Evolutionary conservation across 2,797 vertebrate species (phyloP).

Genomic region (Sebastes itinus): DNA sequence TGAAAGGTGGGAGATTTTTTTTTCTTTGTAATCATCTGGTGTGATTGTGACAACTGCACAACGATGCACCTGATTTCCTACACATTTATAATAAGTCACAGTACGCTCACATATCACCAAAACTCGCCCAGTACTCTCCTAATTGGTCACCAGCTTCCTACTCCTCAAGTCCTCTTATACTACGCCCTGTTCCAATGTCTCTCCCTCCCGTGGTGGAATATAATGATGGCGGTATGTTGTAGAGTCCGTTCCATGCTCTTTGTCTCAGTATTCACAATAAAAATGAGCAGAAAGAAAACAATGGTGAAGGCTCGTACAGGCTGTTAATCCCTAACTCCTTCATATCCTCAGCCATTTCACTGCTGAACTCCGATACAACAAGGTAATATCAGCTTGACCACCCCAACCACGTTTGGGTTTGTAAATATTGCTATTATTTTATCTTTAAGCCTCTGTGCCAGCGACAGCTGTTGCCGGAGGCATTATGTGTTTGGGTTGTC

Average conservation of each 20-base stretch:
- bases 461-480: no score
- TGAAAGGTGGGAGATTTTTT: neutral
- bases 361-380: neutral
- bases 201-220: neutral
- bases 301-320: neutral
- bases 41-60: neutral
- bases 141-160: neutral
- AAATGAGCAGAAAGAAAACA: neutral
- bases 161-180: neutral
- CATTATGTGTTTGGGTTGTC: no score
- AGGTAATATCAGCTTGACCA: neutral
- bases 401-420: neutral
- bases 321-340: neutral
- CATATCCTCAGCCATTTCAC: neutral
- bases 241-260: neutral
- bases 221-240: no score
- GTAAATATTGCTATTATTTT: neutral
- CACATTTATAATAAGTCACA: neutral
- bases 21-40: neutral
- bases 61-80: neutral
- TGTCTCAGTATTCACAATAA: neutral
- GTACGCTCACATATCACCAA: neutral
- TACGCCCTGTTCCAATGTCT: neutral
- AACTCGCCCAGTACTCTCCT: neutral
- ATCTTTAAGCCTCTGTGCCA: neutral